Conservation (phyloP, 2,113 vertebrate species). For the Macroglossus sobrinus region DNA sequence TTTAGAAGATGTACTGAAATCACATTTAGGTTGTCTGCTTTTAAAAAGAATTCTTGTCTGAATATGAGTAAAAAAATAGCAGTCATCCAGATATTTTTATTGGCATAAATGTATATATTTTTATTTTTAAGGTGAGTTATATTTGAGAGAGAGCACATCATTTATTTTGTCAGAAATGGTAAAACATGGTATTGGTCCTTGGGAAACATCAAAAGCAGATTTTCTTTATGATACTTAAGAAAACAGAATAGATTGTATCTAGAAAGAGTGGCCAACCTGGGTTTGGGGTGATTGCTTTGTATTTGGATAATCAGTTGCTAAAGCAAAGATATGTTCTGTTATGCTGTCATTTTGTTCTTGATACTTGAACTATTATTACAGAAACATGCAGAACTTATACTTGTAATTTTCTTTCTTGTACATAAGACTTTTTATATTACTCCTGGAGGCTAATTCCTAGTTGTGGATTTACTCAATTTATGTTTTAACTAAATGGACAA, state of each 20-base stretch:
- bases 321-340: neutral
- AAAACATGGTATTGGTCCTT: neutral
- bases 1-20: neutral
- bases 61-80: neutral
- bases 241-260: neutral
- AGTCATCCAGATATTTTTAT: neutral
- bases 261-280: neutral
- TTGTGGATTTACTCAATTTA: neutral
- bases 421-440: neutral
- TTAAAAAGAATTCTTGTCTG: neutral
- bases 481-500: neutral
- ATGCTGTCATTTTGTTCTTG: neutral
- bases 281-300: neutral
- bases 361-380: neutral
- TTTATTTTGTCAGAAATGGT: neutral
- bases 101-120: neutral
- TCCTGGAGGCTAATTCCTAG: neutral
- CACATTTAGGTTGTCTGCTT: neutral
- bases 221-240: neutral
- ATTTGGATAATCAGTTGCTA: neutral
- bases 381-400: neutral
- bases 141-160: neutral
- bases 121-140: slow-evolving; percentile 20
- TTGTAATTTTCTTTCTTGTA: neutral
- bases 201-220: neutral